Percentiles rank a stretch among this genome's conserved stretches.
Conservation (phyloP, 23 tunicate genomes). For the Oikopleura dioica region DNA sequence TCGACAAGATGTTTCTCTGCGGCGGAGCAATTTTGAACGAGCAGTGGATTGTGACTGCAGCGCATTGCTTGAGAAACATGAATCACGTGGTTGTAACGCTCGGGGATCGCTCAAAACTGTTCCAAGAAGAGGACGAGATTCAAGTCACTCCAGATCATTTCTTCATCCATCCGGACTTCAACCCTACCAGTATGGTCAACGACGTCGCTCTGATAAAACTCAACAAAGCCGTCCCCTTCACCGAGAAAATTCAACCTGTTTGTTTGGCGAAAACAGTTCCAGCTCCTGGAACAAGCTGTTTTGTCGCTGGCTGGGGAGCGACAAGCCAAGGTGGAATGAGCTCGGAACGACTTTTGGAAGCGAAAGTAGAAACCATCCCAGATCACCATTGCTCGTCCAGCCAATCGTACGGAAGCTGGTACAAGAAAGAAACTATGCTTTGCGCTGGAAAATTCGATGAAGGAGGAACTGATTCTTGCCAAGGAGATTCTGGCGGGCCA, state of each 20-base stretch:
- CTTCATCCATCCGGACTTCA: neutral
- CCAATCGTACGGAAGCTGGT: neutral
- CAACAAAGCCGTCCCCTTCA: neutral
- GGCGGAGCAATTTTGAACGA: neutral
- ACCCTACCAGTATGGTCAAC: neutral
- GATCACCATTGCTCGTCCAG: neutral
- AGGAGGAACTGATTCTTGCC: neutral
- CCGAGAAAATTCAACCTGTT: neutral
- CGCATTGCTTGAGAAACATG: neutral
- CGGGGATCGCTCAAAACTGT: neutral
- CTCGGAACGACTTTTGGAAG: neutral
- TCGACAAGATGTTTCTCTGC: neutral
- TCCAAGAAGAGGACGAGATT: neutral
- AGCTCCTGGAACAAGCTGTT: neutral
- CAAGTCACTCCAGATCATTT: neutral
- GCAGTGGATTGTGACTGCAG: neutral
- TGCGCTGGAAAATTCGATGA: neutral
- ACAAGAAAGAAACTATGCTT: neutral
- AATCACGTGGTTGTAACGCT: neutral
- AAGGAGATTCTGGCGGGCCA: neutral
- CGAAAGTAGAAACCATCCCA: neutral
- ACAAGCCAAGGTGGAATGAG: neutral
- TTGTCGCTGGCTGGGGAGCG: neutral
- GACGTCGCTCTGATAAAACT: neutral
- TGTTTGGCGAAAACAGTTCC: neutral